Evolutionary conservation across 2,113 vertebrate genomes (phyloP).

Genomic region (Perognathus longimembris): DNA sequence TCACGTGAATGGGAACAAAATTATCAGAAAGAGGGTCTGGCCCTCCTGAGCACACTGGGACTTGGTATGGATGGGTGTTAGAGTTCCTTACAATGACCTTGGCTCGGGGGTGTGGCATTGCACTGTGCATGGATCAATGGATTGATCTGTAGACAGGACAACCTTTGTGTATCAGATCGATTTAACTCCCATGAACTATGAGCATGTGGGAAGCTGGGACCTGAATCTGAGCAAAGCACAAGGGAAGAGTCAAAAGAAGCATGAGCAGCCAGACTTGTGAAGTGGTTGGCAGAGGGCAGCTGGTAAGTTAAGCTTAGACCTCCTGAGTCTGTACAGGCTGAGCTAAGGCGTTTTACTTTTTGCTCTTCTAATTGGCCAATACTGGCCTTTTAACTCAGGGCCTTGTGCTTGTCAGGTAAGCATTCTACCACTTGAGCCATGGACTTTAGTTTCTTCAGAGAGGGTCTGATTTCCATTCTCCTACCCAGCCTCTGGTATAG

Average conservation of each 20-base stretch:
- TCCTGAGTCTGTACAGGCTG: too few relatives aligned
- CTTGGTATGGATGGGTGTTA: not conserved
- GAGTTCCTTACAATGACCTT: not conserved
- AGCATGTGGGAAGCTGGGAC: not conserved
- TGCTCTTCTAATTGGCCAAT: too few relatives aligned
- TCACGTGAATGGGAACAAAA: not conserved
- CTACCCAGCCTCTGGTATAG: not conserved
- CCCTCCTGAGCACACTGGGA: not conserved
- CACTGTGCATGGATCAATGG: not conserved
- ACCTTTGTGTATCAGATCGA: constrained; percentile 6
- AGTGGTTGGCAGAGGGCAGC: not conserved
- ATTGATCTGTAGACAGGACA: not conserved
- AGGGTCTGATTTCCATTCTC: not conserved
- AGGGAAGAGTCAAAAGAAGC: not conserved
- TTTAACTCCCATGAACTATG: not conserved
- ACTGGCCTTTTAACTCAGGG: too few relatives aligned
- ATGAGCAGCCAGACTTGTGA: not conserved
- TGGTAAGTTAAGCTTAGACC: too few relatives aligned
- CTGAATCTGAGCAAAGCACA: not conserved
- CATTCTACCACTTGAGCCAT: too few relatives aligned
- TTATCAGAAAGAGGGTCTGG: not conserved
- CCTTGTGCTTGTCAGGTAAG: too few relatives aligned
- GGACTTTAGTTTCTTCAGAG: too few relatives aligned
- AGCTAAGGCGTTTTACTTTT: too few relatives aligned
- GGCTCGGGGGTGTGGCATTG: too few relatives aligned